These are phyloP conservation scores for Alcedo atthis DNA, from an alignment of 2,797 vertebrate genomes.

Conservation along the genomic window DNA sequence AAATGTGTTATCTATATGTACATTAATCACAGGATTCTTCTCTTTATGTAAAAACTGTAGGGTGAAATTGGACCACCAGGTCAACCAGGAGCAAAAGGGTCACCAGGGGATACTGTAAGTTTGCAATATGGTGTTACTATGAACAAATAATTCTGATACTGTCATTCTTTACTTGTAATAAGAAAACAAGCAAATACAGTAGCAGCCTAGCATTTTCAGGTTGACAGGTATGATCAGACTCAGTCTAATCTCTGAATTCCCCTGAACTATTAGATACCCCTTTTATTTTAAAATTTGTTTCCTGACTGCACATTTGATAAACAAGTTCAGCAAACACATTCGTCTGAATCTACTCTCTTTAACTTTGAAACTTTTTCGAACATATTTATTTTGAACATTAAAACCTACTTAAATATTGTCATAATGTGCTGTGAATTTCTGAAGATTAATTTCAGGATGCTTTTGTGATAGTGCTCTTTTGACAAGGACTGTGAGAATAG, in stretches of 20 bases:
- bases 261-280: background rate
- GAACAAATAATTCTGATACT: background rate
- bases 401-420: background rate
- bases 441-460: background rate
- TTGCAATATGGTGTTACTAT: background rate
- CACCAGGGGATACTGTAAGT: conserved; percentile 85
- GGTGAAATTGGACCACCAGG: conserved; percentile 88
- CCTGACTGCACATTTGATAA: background rate
- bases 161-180: background rate
- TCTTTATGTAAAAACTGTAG: conserved; percentile 75
- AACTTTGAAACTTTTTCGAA: background rate
- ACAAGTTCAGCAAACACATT: background rate
- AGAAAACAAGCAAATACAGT: background rate
- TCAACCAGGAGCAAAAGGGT: conserved; percentile 85
- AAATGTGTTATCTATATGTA: background rate
- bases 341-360: background rate
- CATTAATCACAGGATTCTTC: background rate
- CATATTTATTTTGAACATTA: background rate
- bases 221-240: background rate
- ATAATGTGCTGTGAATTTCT: background rate
- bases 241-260: background rate
- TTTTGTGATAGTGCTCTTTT: background rate
- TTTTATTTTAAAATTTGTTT: background rate
- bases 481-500: background rate
- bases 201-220: background rate